Conservation (phyloP, 1,140 invertebrate genomes). For the Drosophila albomicans region DNA sequence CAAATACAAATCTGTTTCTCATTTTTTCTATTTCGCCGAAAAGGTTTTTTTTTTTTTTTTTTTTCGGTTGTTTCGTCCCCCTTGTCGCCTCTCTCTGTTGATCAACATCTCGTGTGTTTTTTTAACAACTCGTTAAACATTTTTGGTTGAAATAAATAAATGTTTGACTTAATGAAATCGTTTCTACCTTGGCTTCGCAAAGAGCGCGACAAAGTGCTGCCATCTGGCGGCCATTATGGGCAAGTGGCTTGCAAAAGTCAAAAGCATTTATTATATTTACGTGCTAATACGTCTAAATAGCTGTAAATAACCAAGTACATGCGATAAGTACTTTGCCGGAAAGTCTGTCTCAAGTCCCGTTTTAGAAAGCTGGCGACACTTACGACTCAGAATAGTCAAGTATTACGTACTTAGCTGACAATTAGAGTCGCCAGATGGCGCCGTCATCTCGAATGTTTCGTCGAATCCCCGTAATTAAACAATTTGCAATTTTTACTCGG, state of each 20-base stretch:
- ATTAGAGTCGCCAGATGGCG: slow-evolving; percentile 11
- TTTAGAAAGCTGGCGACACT: slow-evolving; percentile 7
- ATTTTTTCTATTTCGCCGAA: slow-evolving; percentile 53
- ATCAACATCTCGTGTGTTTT: not conserved
- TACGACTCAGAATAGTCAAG: not conserved
- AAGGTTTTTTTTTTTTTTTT: slow-evolving; percentile 25
- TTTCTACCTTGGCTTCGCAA: not conserved
- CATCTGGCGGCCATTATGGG: not conserved
- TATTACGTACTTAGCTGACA: not conserved
- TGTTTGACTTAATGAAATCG: slow-evolving; percentile 33
- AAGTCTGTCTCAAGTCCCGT: slow-evolving; percentile 5
- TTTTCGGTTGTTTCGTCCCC: slow-evolving; percentile 1
- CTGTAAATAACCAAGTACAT: slow-evolving; percentile 6
- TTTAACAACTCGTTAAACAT: slow-evolving; percentile 36
- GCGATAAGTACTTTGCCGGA: slow-evolving; percentile 2
- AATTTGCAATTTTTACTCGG: not conserved
- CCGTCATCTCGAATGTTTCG: not conserved
- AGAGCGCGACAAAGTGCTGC: not conserved
- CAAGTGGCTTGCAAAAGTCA: not conserved
- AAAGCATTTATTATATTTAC: slow-evolving; percentile 1
- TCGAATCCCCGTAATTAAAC: not conserved
- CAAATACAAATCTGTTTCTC: slow-evolving; percentile 52
- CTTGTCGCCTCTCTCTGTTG: not conserved
- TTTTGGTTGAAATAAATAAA: slow-evolving; percentile 34
- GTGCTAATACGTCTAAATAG: slow-evolving; percentile 12